phyloP scores from a whole-genome alignment of 2,888 invertebrate genomes.

The Nymphalis c-album region DNA sequence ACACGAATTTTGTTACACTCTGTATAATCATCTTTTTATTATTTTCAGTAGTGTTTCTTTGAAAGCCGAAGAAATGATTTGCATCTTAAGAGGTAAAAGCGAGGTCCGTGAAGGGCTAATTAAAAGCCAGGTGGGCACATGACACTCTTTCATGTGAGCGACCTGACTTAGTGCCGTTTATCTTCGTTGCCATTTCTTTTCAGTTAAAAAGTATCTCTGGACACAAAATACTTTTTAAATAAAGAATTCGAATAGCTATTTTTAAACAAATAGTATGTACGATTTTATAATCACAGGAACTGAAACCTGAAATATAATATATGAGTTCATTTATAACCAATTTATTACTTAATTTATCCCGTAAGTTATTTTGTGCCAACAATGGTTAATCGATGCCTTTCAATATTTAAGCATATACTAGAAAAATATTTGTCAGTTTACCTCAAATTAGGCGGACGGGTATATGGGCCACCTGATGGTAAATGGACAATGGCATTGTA shows the following conservation, averaged over 20 bases:
- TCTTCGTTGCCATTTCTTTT: constrained; percentile 27
- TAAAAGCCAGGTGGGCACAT: constrained; percentile 53
- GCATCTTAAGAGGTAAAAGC: constrained; percentile 42
- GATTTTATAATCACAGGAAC: too few species aligned
- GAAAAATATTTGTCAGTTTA: too few species aligned
- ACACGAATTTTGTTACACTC: too few species aligned
- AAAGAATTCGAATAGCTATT: constrained; percentile 18
- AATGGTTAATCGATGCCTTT: too few species aligned
- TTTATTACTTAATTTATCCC: too few species aligned
- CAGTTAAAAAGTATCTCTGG: constrained; percentile 26
- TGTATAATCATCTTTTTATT: neutral
- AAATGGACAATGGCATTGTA: too few species aligned
- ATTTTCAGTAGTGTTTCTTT: constrained; percentile 1
- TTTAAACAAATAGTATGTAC: constrained; percentile 7
- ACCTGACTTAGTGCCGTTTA: constrained; percentile 29
- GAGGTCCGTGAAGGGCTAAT: constrained; percentile 53
- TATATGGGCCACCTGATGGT: too few species aligned
- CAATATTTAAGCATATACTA: too few species aligned
- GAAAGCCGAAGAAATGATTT: constrained; percentile 25
- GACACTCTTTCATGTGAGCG: constrained; percentile 25
- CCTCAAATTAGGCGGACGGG: too few species aligned
- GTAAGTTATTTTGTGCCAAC: too few species aligned
- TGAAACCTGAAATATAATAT: too few species aligned
- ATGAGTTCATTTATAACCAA: too few species aligned
- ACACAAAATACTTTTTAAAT: constrained; percentile 21